Percentiles rank a stretch among this genome's conserved stretches.
phyloP scores from a whole-genome alignment of 2,888 invertebrate genomes.

The Morpho achilles region DNA sequence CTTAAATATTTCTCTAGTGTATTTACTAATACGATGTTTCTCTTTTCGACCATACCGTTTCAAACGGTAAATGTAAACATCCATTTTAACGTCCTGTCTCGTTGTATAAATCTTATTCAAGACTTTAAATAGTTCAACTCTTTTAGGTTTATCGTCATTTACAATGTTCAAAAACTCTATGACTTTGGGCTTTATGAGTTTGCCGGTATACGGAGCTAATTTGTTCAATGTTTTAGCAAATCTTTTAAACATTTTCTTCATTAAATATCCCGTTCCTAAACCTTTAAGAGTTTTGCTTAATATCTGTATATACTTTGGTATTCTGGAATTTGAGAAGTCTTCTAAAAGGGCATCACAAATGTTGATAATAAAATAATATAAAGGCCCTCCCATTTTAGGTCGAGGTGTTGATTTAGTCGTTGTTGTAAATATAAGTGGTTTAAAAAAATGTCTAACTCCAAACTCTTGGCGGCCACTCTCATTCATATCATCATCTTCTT shows the following conservation, averaged over 20 bases:
- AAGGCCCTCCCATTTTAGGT: slow-evolving; percentile 37
- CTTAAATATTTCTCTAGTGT: slow-evolving; percentile 42
- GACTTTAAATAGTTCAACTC: slow-evolving; percentile 40
- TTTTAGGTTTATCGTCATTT: slow-evolving; percentile 35
- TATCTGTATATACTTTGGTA: slow-evolving; percentile 41
- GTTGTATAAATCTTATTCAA: slow-evolving; percentile 46
- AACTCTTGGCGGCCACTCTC: slow-evolving; percentile 10
- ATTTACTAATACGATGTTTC: slow-evolving; percentile 34
- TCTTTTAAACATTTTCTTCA: slow-evolving; percentile 37
- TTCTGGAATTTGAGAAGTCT: slow-evolving; percentile 33
- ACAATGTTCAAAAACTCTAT: slow-evolving; percentile 37
- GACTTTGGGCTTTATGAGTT: slow-evolving; percentile 36
- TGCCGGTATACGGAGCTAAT: slow-evolving; percentile 36
- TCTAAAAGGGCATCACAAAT: slow-evolving; percentile 44
- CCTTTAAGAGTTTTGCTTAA: slow-evolving; percentile 39
- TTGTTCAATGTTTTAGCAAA: slow-evolving; percentile 38
- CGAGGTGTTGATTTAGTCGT: slow-evolving; percentile 22
- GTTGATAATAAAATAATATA: slow-evolving; percentile 47
- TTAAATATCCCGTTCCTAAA: slow-evolving; percentile 36
- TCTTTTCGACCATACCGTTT: slow-evolving; percentile 40
- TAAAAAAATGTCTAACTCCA: slow-evolving; percentile 13
- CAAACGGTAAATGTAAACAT: slow-evolving; percentile 48
- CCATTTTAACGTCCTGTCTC: slow-evolving; percentile 40
- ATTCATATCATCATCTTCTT: slow-evolving; percentile 1
- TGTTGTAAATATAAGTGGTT: slow-evolving; percentile 11